Percentiles rank a stretch among this genome's conserved stretches.
phyloP scores from a whole-genome alignment of 2,113 vertebrate genomes.

The Phyllostomus discolor region DNA sequence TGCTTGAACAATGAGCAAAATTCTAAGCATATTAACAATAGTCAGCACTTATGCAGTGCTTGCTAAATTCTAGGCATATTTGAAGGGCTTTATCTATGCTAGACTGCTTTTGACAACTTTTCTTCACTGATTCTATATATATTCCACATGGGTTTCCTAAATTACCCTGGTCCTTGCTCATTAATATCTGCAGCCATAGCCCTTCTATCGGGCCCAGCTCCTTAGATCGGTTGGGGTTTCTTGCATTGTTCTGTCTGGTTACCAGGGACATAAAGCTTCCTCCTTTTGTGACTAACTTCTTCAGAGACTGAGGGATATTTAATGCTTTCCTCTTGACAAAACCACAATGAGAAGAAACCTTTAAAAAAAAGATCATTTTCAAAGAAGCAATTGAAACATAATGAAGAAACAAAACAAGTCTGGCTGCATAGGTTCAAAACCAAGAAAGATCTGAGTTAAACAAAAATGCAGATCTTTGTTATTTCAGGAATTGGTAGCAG shows the following conservation, averaged over 20 bases:
- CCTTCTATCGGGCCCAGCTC: not conserved
- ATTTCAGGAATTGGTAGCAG: not conserved
- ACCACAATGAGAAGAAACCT: not conserved
- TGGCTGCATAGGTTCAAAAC: not conserved
- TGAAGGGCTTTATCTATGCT: not conserved
- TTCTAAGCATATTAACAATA: not conserved
- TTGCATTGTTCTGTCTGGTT: not conserved
- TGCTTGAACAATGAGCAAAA: not conserved
- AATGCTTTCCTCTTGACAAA: not conserved
- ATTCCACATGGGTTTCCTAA: not conserved
- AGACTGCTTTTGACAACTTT: not conserved
- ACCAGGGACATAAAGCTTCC: not conserved
- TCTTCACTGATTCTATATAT: not conserved
- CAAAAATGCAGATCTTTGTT: not conserved
- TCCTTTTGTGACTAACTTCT: not conserved
- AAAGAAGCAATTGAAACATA: not conserved
- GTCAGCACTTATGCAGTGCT: not conserved
- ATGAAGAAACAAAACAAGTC: not conserved
- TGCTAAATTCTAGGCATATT: not conserved
- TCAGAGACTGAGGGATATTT: not conserved
- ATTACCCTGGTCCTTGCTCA: not conserved
- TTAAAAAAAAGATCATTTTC: not conserved
- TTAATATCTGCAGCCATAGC: not conserved
- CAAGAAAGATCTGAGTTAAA: not conserved
- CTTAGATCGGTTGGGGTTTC: not conserved